Base-by-base conservation (phyloP, 92 coral and sea anemone species). In the Chrysogorgia sp. region DNA sequence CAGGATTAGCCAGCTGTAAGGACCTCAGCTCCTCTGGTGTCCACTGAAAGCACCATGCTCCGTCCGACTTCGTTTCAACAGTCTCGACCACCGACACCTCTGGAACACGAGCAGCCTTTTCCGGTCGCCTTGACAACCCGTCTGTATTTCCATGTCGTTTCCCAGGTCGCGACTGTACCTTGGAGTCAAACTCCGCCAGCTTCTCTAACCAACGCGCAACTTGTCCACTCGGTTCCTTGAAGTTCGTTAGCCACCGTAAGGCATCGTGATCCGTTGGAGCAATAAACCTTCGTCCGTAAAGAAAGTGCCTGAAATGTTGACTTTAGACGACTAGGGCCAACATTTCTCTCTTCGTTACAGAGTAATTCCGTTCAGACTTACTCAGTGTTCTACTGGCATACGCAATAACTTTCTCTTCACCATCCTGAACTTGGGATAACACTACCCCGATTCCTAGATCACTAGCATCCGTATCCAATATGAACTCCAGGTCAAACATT, bases 261-360 rank as follows among this genome's bases (percentile, higher is more conserved):
- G 59, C 59, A 17, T 52, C 20, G 26, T 52, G 59, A 63, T 58
- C 29, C 60, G 55, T 79, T 22, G 57, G 57, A 2, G 72, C 71
- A 1, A 81, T 83, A 63, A 83, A 52, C 1, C 57, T 76, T 47
- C 81, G 45, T 21, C 88, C 53, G 19, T 79, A 85, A 58, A 79
- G 60, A 62, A 64, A 76, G n/a, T 85, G 88, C 65, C 29, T 31
- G 77, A 84, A 84, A 52, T 58, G 71, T 7, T 17, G 80, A 34
- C 57, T 57, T 6, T 75, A 67, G 49, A 75, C 57, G 13, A 78
- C 80, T 67, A 69, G 43, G 20, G 76, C 88, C 34, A 78, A 20
- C 84, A 77, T 77, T 57, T 84, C 84, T 41, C 74, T 81, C 85
- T 74, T 84, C 13, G 88, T 84, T 6, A 81, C 81, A 23, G 72